Conservation (phyloP, 2,888 invertebrate species). For the Andrena trimmerana region DNA sequence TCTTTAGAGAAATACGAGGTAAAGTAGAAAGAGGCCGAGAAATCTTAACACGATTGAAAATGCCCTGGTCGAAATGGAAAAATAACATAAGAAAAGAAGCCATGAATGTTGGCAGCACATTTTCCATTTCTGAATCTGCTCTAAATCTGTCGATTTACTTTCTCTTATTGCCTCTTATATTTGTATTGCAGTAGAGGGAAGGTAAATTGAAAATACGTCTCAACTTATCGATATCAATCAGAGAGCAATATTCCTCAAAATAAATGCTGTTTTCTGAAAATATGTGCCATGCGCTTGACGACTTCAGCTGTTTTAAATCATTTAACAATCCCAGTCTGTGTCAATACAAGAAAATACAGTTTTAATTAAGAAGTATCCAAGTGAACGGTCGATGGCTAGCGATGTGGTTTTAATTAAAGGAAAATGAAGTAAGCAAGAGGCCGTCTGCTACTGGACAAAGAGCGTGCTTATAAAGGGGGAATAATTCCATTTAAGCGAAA, state of each 20-base stretch:
- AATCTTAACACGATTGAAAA: too few relatives aligned
- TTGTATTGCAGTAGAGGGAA: too few relatives aligned
- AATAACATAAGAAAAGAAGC: neutral
- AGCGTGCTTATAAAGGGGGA: neutral
- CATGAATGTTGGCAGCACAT: neutral
- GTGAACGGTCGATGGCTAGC: too few relatives aligned
- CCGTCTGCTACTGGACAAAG: neutral
- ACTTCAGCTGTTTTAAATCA: too few relatives aligned
- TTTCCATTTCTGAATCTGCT: too few relatives aligned
- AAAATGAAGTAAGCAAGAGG: neutral
- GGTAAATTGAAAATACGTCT: too few relatives aligned
- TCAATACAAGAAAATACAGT: neutral
- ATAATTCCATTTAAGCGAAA: neutral
- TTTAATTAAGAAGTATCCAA: neutral
- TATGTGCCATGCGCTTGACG: too few relatives aligned
- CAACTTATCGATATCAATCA: too few relatives aligned
- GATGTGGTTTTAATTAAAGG: slow-evolving; percentile 4
- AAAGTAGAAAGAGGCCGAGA: neutral
- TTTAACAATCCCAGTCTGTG: neutral
- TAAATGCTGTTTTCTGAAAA: too few relatives aligned
- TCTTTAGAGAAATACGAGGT: neutral
- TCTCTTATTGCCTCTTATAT: too few relatives aligned
- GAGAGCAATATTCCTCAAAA: too few relatives aligned
- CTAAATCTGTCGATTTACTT: too few relatives aligned
- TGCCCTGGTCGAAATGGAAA: neutral